Evolutionary conservation across 2,113 vertebrate species (phyloP).

Genomic region (Anthoscopus minutus): DNA sequence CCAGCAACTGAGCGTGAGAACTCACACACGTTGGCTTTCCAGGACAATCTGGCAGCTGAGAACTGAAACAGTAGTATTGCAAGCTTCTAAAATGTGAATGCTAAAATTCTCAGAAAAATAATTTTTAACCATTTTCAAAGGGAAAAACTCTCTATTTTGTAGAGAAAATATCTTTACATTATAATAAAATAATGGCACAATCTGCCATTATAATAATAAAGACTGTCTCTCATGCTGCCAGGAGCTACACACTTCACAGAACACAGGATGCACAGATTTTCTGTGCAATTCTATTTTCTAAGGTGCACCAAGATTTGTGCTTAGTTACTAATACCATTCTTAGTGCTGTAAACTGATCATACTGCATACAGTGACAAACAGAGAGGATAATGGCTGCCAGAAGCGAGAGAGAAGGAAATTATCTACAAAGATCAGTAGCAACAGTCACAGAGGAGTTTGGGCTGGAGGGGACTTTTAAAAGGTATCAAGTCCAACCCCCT

Average conservation of each 20-base stretch:
- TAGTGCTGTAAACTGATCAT: not conserved
- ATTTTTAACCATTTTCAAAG: not conserved
- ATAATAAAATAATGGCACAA: not conserved
- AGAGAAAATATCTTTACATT: not conserved
- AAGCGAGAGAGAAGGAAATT: not conserved
- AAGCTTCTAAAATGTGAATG: not conserved
- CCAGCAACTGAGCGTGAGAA: not conserved
- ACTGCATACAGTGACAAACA: not conserved
- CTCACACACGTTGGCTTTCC: not conserved
- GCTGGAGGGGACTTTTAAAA: not conserved
- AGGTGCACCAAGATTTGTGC: not conserved
- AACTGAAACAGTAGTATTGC: not conserved
- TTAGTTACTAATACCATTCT: not conserved
- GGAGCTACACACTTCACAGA: not conserved
- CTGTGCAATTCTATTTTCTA: not conserved
- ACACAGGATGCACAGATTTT: not conserved
- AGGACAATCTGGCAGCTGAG: not conserved
- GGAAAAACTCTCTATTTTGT: not conserved
- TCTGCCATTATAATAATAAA: not conserved
- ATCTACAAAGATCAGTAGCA: not conserved
- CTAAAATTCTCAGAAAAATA: not conserved
- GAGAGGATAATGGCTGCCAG: not conserved
- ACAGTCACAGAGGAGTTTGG: not conserved
- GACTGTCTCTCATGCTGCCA: not conserved
- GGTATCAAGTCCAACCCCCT: not conserved